Conservation (phyloP, 2,888 invertebrate species). For the Metallyticus violacea region DNA sequence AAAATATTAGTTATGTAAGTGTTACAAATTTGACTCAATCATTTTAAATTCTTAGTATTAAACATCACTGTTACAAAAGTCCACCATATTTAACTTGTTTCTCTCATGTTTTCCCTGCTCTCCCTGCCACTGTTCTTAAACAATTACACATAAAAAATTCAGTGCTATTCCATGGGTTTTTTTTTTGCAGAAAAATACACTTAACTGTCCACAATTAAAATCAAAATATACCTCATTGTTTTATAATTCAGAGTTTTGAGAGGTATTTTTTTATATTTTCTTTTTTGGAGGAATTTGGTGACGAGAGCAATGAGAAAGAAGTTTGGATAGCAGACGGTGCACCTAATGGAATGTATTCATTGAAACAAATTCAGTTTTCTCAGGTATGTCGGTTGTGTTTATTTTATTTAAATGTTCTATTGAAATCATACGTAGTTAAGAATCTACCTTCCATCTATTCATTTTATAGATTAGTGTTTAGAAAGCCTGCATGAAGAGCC, state of each 20-base stretch:
- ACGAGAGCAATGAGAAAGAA: conserved; percentile 23
- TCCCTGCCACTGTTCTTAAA: neutral
- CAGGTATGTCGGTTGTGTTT: conserved; percentile 42
- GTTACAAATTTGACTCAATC: no score
- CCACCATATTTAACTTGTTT: neutral
- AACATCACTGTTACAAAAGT: no score
- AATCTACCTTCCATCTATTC: conserved; percentile 18
- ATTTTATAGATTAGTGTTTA: neutral
- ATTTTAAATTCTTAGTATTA: no score
- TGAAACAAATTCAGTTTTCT: conserved; percentile 44
- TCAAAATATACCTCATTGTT: neutral
- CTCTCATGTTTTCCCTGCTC: neutral
- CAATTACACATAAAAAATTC: neutral
- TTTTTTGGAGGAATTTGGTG: conserved; percentile 28
- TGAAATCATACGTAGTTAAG: neutral
- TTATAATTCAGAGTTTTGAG: neutral
- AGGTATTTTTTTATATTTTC: conserved; percentile 14
- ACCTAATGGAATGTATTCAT: conserved; percentile 25
- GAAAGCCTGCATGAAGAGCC: neutral
- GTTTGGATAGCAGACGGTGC: conserved; percentile 29
- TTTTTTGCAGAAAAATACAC: neutral
- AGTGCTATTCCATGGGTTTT: neutral
- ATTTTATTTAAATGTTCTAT: neutral
- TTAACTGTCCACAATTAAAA: neutral
- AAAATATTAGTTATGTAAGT: no score